Evolutionary conservation across 2,888 invertebrate genomes (phyloP).

Genomic region (Limnephilus marmoratus): DNA sequence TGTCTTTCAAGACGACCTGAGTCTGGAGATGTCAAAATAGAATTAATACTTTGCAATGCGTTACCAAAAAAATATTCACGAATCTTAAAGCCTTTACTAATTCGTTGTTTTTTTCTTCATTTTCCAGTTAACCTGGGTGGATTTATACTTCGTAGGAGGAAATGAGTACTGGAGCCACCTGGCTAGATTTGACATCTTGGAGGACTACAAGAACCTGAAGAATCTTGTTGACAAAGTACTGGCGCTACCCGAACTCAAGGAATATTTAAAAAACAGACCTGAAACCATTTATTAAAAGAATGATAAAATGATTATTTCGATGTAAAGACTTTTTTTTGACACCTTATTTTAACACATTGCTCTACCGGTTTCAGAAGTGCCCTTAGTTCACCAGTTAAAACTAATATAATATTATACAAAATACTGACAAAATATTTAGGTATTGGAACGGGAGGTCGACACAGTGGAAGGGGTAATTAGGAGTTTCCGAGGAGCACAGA

Average conservation of each 20-base stretch:
- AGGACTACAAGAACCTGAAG: slow-evolving; percentile 67
- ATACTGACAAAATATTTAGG: too few relatives aligned
- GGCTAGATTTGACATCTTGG: slow-evolving; percentile 66
- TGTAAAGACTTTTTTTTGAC: too few relatives aligned
- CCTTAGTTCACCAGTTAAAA: too few relatives aligned
- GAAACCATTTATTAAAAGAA: slow-evolving; percentile 41
- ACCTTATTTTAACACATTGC: too few relatives aligned
- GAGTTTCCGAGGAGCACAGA: too few relatives aligned
- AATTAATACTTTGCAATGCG: background rate
- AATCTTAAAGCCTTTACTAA: background rate
- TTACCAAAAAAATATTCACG: background rate
- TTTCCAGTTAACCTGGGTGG: slow-evolving; percentile 69
- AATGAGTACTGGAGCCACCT: slow-evolving; percentile 62
- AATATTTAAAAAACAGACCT: slow-evolving; percentile 60
- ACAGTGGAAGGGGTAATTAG: too few relatives aligned
- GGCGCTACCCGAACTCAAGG: slow-evolving; percentile 67
- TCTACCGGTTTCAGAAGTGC: too few relatives aligned
- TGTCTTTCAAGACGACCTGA: too few relatives aligned
- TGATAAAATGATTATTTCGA: too few relatives aligned
- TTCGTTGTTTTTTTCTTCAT: background rate
- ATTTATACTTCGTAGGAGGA: slow-evolving; percentile 69
- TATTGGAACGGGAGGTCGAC: too few relatives aligned
- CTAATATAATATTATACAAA: too few relatives aligned
- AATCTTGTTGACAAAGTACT: slow-evolving; percentile 68
- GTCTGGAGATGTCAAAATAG: too few relatives aligned